phyloP scores from a whole-genome alignment of 2,113 vertebrate species.

The Bagarius yarrelli region DNA sequence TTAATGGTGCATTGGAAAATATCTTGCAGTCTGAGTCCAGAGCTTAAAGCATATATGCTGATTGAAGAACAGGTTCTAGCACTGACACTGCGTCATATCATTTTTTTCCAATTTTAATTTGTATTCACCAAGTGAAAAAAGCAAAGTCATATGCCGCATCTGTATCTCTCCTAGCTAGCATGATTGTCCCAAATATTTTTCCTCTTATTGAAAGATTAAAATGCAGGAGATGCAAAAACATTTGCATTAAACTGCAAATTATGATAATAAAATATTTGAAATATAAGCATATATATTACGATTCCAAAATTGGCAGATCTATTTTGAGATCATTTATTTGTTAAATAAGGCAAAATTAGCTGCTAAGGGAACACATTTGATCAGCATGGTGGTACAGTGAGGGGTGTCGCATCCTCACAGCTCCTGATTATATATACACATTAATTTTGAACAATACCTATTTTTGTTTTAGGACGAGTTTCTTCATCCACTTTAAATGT shows the following conservation, averaged over 20 bases:
- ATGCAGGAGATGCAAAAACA: not conserved
- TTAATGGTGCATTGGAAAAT: constrained; percentile 11
- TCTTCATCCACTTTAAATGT: too few relatives aligned
- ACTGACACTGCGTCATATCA: constrained; percentile 61
- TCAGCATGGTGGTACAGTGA: not conserved
- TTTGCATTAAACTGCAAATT: not conserved
- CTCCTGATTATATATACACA: not conserved
- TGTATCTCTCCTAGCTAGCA: constrained; percentile 15
- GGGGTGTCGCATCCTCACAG: not conserved
- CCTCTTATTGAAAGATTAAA: not conserved
- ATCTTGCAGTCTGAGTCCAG: constrained; percentile 2
- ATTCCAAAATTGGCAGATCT: not conserved
- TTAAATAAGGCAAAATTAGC: not conserved
- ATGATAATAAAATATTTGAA: not conserved
- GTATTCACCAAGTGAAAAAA: constrained; percentile 59
- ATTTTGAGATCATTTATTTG: not conserved
- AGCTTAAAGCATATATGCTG: not conserved
- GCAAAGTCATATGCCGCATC: constrained; percentile 56
- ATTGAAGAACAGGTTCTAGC: constrained; percentile 25
- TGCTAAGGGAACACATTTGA: not conserved
- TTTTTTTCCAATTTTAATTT: constrained; percentile 60
- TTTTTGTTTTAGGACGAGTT: too few relatives aligned
- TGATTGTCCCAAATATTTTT: constrained; percentile 9
- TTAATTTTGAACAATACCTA: too few relatives aligned
- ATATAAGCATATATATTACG: not conserved